These are phyloP conservation scores for Steatornis caripensis DNA, from an alignment of 2,113 vertebrate genomes.

Conservation along the genomic window DNA sequence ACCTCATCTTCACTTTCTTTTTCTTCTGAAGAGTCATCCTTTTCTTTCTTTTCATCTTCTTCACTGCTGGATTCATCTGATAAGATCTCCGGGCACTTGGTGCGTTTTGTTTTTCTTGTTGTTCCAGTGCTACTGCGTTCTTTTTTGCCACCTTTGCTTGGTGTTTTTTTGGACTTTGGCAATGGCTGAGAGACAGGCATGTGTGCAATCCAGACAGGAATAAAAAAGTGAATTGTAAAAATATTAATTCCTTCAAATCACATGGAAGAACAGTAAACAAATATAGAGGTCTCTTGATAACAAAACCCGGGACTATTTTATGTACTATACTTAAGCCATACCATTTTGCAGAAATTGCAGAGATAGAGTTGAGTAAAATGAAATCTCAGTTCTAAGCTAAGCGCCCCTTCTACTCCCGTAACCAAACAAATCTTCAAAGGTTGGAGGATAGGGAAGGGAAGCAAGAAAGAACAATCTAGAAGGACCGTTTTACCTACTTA, in stretches of 20 bases:
- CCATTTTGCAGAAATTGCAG: background rate
- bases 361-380: background rate
- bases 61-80: slow-evolving; percentile 94
- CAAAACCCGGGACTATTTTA: background rate
- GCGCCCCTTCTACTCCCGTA: background rate
- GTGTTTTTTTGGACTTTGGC: slow-evolving; percentile 78
- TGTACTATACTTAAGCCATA: background rate
- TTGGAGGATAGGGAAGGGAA: background rate
- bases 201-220: background rate
- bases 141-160: slow-evolving; percentile 80
- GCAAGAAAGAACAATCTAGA: background rate
- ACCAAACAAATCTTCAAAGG: background rate
- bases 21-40: slow-evolving; percentile 79
- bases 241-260: background rate
- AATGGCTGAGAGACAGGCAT: slow-evolving; percentile 55
- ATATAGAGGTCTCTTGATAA: background rate
- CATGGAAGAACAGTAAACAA: background rate
- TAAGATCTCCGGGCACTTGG: slow-evolving; percentile 91
- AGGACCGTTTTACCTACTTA: background rate
- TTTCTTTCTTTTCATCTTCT: slow-evolving; percentile 82
- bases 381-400: background rate
- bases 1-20: slow-evolving; percentile 81
- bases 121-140: slow-evolving; percentile 76
- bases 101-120: slow-evolving; percentile 78
- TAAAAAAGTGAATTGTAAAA: background rate